Evolutionary conservation across 2,797 vertebrate genomes (phyloP), one percentile per base, ranked within the genome.

Genomic region (Sebastes alutus): DNA sequence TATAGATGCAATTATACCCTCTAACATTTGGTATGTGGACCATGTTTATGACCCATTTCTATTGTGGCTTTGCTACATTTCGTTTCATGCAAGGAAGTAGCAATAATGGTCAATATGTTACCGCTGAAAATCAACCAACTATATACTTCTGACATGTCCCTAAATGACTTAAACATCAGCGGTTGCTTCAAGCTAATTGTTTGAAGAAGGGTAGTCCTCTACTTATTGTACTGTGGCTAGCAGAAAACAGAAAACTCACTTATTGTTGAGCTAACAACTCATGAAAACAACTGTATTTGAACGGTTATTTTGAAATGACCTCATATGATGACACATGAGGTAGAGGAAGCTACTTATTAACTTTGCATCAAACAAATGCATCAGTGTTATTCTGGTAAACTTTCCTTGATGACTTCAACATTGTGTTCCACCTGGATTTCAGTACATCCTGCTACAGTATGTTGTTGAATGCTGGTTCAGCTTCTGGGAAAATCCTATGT

Each of bases 331-430:
- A 75, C 32, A 49, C 60, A 29, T 20, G 46, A 20, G 5, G 20
- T 70, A n/a, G n/a, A 65, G 58, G 20, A 74, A 74, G 73, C 71
- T 66, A 81, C 70, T 75, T 14, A 75, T 87, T 70, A 87, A 85
- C 73, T 69, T 42, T 29, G n/a, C 20, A 75, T 79, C 18, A 75
- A 69, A 77, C 35, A 71, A 79, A 76, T 72, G 27, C 27, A 52
- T 69, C n/a, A 22, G 22, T 69, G 70, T 75, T 56, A 33, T 76
- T 25, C 49, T 71, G 22, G 20, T 74, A 54, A 72, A 49, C 68
- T 58, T 80, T 79, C 27, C 27, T 56, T 60, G 27, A 58, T 29
- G 20, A 54, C 55, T 52, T 65, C 1, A 70, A 33, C 60, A 25
- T 29, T 8, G 20, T 46, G 9, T 72, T 71, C 62, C 20, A 35